Evolutionary conservation across 2,797 vertebrate genomes (phyloP), one percentile per base, ranked within the genome.

Genomic region (Lophius americanus): DNA sequence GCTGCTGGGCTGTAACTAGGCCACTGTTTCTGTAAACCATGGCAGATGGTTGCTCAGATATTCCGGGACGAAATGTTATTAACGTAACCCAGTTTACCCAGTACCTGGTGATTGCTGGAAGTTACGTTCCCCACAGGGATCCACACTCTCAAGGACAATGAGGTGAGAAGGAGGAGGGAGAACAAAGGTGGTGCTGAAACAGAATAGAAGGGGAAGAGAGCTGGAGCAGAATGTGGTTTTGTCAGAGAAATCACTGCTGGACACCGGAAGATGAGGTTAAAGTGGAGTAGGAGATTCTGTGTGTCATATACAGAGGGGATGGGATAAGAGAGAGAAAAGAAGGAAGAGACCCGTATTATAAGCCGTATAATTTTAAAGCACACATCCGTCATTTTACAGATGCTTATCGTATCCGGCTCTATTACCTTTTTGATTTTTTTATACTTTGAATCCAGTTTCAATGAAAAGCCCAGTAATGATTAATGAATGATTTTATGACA

Each of bases 1-100:
- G 66, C 74, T 66, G 75, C 73, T 44, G 36, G 10, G 79, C 60
- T 51, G 46, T 78, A 91, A 88, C 83, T 90, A 91, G 88, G 85
- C 76, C 88, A 88, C 63, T 12, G 72, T 70, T 83, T 73, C 72
- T 74, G 74, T 71, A 76, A 65, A 64, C 73, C 64, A 70, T 80
- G 66, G 70, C 73, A 54, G 66, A 69, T 83, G 78, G 58, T 83
- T 42, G 66, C 32, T 14, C 69, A 86, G 87, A 90, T 88, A 90
- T 91, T 90, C 72, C 76, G 57, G 85, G 88, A 75, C 85, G 78
- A 79, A 86, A 89, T 87, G 88, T 86, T 89, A 92, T 92, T 91
- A 91, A 85, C 47, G 75, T 92, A 93, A 92, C 92, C 88, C 89
- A 93, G 91, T 93, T 91, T 91, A 89, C 83, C 81, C 82, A 80